A percentile compares a stretch with the other conserved stretches of the same genome.
Evolutionary conservation across 2,888 invertebrate species (phyloP).

Genomic region (Drosophila emarginata): DNA sequence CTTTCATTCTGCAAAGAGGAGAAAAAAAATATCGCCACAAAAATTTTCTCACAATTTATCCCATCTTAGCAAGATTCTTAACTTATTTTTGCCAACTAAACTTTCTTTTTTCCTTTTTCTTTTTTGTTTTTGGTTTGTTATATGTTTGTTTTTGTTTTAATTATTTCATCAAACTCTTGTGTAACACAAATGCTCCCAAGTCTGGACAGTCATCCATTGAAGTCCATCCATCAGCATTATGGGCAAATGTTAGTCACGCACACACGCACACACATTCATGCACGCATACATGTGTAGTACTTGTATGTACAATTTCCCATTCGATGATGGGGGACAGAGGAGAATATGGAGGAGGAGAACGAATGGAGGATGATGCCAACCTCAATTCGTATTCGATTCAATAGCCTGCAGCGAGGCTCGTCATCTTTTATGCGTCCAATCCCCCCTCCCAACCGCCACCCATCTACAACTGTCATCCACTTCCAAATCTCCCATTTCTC

Average conservation of each 20-base stretch:
- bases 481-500: not conserved
- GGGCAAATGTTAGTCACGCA: conserved; percentile 26
- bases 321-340: conserved; percentile 15
- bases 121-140: conserved; percentile 10
- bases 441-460: not conserved
- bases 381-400: conserved; percentile 57
- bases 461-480: not conserved
- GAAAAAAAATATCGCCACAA: not conserved
- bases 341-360: not conserved
- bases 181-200: conserved; percentile 1
- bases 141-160: conserved; percentile 15
- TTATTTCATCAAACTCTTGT: conserved; percentile 19
- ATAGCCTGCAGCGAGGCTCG: conserved; percentile 50
- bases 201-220: conserved; percentile 9
- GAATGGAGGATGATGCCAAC: conserved; percentile 9
- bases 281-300: conserved; percentile 12
- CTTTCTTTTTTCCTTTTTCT: conserved; percentile 1
- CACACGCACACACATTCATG: conserved; percentile 13
- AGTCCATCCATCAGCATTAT: conserved; percentile 8
- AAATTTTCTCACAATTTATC: not conserved
- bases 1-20: not conserved
- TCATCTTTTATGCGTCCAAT: conserved; percentile 12
- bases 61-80: not conserved
- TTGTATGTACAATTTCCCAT: conserved; percentile 39
- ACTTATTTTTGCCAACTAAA: not conserved